Evolutionary conservation across 2,797 vertebrate species (phyloP).

Genomic region (Lophius americanus): DNA sequence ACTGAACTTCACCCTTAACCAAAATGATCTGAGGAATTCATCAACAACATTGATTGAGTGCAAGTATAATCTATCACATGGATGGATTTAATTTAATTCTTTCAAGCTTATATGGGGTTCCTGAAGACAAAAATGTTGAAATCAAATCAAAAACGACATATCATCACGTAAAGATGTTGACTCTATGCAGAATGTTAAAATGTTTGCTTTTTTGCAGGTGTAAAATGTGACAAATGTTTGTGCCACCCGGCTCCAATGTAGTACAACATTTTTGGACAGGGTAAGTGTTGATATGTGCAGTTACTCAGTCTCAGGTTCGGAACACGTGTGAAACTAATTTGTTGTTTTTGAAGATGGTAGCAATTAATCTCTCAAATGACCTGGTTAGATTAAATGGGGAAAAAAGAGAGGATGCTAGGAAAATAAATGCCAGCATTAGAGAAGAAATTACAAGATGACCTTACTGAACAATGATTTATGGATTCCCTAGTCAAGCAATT

Average conservation of each 20-base stretch:
- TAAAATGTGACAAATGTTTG: constrained; percentile 19
- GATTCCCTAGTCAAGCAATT: constrained; percentile 92
- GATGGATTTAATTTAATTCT: constrained; percentile 35
- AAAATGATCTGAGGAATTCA: background rate
- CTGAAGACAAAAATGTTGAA: constrained; percentile 14
- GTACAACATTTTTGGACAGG: constrained; percentile 29
- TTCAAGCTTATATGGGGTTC: constrained; percentile 41
- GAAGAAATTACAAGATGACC: constrained; percentile 92
- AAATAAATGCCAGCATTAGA: constrained; percentile 84
- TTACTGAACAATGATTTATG: constrained; percentile 95
- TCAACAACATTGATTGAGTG: constrained; percentile 21
- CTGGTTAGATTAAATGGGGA: constrained; percentile 75
- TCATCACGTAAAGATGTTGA: constrained; percentile 2
- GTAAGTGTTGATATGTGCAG: constrained; percentile 45
- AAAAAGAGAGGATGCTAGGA: constrained; percentile 75
- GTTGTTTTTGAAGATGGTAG: constrained; percentile 82
- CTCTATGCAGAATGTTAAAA: background rate
- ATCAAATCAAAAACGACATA: constrained; percentile 21
- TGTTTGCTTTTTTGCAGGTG: constrained; percentile 2
- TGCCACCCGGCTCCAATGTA: constrained; percentile 33
- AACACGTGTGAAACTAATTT: constrained; percentile 81
- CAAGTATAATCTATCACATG: constrained; percentile 18
- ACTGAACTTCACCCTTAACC: constrained; percentile 1
- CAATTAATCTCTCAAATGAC: constrained; percentile 84
- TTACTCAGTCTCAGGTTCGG: constrained; percentile 59